Evolutionary conservation across 2,113 vertebrate genomes (phyloP).

Genomic region (Pseudopipra pipra): DNA sequence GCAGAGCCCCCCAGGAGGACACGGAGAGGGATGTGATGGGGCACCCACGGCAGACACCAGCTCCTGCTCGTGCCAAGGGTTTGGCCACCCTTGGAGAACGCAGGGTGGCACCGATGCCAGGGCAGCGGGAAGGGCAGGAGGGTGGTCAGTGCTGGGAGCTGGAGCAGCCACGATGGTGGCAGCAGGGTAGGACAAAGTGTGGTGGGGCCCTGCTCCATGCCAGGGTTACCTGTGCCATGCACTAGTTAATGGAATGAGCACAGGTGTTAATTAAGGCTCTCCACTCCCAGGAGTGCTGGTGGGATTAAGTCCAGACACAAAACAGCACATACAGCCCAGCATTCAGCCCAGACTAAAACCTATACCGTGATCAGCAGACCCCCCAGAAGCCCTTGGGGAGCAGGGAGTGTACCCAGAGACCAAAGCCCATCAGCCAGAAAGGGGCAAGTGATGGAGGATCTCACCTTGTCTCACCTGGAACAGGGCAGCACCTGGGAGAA

Average conservation of each 20-base stretch:
- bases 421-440: neutral
- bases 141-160: accelerated
- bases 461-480: neutral
- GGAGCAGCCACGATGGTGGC: neutral
- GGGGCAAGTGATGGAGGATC: neutral
- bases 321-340: neutral
- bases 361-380: accelerated
- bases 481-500: neutral
- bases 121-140: too few species aligned
- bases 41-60: accelerated
- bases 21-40: neutral
- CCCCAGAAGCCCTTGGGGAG: neutral
- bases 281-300: accelerated
- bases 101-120: too few species aligned
- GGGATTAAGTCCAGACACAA: neutral
- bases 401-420: accelerated
- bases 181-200: accelerated
- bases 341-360: neutral
- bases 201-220: neutral
- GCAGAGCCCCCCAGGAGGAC: neutral
- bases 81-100: neutral
- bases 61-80: neutral
- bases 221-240: accelerated
- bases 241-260: accelerated
- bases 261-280: neutral